Percentiles rank a stretch among this genome's conserved stretches.
These are phyloP conservation scores for Dasypus novemcinctus DNA, from an alignment of 2,113 vertebrate genomes.

Conservation along the genomic window DNA sequence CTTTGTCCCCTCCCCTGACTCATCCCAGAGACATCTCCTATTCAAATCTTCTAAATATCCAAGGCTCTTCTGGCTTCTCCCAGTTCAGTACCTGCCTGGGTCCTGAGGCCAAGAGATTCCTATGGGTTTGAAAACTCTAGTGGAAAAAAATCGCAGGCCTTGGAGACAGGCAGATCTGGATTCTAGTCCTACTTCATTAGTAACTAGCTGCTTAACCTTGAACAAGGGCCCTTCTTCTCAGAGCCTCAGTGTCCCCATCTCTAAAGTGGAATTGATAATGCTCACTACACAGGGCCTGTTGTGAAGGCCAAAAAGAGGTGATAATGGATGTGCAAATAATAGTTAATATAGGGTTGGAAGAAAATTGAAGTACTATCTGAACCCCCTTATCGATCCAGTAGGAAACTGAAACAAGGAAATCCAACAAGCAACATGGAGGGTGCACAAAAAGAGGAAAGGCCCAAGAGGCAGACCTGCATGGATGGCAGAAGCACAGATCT, in stretches of 20 bases:
- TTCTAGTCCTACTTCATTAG: slow-evolving; percentile 37
- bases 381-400: slow-evolving; percentile 33
- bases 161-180: background rate
- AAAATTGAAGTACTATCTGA: slow-evolving; percentile 4
- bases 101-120: background rate
- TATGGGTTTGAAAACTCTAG: background rate
- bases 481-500: slow-evolving; percentile 30
- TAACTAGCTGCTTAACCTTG: slow-evolving; percentile 54
- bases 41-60: background rate
- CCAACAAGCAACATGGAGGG: slow-evolving; percentile 25
- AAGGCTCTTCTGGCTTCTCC: slow-evolving; percentile 16
- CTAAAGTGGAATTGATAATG: slow-evolving; percentile 50
- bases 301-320: slow-evolving; percentile 38
- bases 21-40: background rate
- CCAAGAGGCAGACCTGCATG: background rate
- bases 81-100: background rate
- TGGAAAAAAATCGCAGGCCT: slow-evolving; percentile 19
- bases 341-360: slow-evolving; percentile 43
- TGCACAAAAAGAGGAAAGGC: slow-evolving; percentile 36
- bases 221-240: slow-evolving; percentile 8
- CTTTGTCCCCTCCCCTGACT: background rate
- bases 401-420: slow-evolving; percentile 53
- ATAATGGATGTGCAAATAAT: background rate
- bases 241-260: slow-evolving; percentile 53
- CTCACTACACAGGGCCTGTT: background rate